Evolutionary conservation across 2,888 invertebrate genomes (phyloP).

Genomic region (Parnassius glacialis): DNA sequence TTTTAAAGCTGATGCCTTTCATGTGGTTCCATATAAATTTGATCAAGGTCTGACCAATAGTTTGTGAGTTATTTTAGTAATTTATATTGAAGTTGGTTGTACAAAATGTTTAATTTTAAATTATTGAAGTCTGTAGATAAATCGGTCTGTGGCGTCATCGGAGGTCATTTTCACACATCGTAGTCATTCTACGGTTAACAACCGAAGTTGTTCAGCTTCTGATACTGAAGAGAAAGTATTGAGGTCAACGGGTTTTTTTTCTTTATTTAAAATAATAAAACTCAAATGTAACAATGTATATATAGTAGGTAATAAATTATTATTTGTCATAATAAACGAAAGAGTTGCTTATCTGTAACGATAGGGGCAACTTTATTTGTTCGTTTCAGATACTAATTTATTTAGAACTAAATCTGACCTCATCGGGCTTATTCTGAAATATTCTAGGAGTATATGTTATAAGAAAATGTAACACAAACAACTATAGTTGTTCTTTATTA

Average conservation of each 20-base stretch:
- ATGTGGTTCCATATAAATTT: too few species aligned
- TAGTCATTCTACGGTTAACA: neutral
- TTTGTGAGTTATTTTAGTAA: too few species aligned
- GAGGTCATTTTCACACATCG: neutral
- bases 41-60: too few species aligned
- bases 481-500: too few species aligned
- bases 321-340: constrained; percentile 5
- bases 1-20: too few species aligned
- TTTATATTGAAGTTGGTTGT: too few species aligned
- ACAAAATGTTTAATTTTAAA: too few species aligned
- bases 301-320: neutral
- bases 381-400: neutral
- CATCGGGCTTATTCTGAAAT: neutral
- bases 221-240: constrained; percentile 3
- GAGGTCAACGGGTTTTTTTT: constrained; percentile 12
- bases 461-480: too few species aligned
- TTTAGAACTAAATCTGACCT: neutral
- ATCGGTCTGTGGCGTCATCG: constrained; percentile 2
- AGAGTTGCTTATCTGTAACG: constrained; percentile 3
- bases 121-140: neutral
- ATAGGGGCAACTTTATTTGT: neutral
- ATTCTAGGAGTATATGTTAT: neutral
- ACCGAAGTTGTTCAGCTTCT: neutral
- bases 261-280: constrained; percentile 10
- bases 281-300: neutral